A percentile compares a stretch with the other conserved stretches of the same genome.
Evolutionary conservation across 2,888 invertebrate genomes (phyloP).

Genomic region (Epistrophe eligans): DNA sequence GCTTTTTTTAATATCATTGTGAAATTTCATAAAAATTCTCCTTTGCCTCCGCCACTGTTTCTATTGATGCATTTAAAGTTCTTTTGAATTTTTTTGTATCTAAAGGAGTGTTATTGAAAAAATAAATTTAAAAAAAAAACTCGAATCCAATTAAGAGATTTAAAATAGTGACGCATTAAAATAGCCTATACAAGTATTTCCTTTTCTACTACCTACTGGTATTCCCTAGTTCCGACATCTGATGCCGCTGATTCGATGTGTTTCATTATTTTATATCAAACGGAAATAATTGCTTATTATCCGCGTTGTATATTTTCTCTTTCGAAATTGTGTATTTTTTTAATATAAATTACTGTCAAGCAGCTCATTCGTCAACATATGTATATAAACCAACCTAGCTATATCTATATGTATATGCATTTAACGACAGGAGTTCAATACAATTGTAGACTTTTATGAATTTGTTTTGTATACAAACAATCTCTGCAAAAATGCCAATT

Average conservation of each 20-base stretch:
- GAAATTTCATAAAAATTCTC: no score
- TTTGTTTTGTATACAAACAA: background rate
- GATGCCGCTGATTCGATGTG: background rate
- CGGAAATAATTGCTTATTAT: background rate
- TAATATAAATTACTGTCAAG: constrained; percentile 8
- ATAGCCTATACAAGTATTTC: constrained; percentile 9
- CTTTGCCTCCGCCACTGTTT: no score
- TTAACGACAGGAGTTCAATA: background rate
- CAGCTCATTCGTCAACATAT: background rate
- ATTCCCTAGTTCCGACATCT: constrained; percentile 21
- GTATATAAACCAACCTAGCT: no score
- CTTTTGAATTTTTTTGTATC: no score
- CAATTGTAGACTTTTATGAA: background rate
- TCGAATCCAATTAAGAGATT: background rate
- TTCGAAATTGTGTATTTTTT: background rate
- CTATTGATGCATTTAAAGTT: no score
- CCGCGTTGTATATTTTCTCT: constrained; percentile 16
- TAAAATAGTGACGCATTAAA: background rate
- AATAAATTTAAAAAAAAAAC: background rate
- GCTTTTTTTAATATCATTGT: no score
- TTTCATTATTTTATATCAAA: constrained; percentile 17
- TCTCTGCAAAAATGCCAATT: background rate
- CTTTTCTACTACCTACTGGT: constrained; percentile 3
- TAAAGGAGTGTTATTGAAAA: no score
- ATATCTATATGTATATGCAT: background rate